Base-by-base conservation (phyloP, 1,140 invertebrate genomes). In the Heterodera carotae region DNA sequence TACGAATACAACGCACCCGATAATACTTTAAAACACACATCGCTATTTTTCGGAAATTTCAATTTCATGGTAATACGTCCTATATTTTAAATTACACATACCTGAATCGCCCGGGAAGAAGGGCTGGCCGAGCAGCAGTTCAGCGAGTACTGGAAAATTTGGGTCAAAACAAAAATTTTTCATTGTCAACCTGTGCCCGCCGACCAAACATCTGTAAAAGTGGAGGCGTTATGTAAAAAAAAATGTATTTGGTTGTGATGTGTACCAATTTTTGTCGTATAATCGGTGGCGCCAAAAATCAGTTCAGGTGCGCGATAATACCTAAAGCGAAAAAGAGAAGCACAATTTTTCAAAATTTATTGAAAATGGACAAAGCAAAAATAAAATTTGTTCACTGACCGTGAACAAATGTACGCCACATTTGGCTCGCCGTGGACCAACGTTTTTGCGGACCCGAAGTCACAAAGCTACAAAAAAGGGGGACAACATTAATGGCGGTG, bases 261-360 rank as follows among this genome's bases (percentile, higher is more conserved):
- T 76, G 7, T 66, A 78, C 76, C 95, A 87, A 97, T 97, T 91
- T 94, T 96, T 85, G 96, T 99, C 81, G 96, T 98, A 89, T 99
- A 99, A 90, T 99, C 95, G 83, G 96, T 98, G 88, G 97, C 96
- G 89, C 97, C 97, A 90, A 99, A 99, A 88, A 99, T 99, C 83
- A 98, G 92, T 90, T 98, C 96, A 75, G 97, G 97, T 85, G 96
- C 96, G 12, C 84, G 77, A 67, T 82, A 82, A 76, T 82, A 82
- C 31, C 78, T 79, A 1, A 43, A 79, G 80, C 48, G 4, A 18
- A 75, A 31, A 60, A 36, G 12, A 36, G 31, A 33, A 12, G 2
- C 18, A 12, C 8, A 53, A 53, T 53, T 18, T 53, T 53, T 53
- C 10, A 53, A 18, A 18, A 53, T 4, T 5, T 39, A 12, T 43